These are phyloP conservation scores for Capitella teleta DNA, from an alignment of 1,140 invertebrate species.

Conservation along the genomic window DNA sequence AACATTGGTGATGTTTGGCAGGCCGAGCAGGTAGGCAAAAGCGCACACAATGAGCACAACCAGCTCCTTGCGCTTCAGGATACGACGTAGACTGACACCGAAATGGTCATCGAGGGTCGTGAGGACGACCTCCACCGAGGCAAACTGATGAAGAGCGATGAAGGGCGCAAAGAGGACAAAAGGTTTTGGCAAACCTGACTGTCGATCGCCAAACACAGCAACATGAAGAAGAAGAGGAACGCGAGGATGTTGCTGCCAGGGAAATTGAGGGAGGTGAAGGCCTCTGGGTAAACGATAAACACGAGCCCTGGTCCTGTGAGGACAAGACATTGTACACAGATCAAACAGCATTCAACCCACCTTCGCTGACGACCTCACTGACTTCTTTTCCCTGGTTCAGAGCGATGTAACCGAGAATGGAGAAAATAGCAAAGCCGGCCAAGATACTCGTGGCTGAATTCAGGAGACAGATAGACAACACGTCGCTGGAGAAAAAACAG, in stretches of 20 bases:
- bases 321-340: neutral
- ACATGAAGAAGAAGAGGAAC: constrained; percentile 38
- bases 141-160: constrained; percentile 42
- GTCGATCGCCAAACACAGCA: constrained; percentile 57
- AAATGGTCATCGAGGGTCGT: constrained; percentile 85
- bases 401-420: constrained; percentile 34
- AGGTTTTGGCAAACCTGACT: constrained; percentile 54
- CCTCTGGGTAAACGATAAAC: constrained; percentile 38
- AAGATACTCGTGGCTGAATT: constrained; percentile 34
- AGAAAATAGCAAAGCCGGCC: constrained; percentile 38
- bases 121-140: constrained; percentile 80
- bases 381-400: constrained; percentile 26
- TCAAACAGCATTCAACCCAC: constrained; percentile 12
- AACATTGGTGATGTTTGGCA: constrained; percentile 73
- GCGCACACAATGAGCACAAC: constrained; percentile 70
- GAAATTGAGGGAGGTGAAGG: constrained; percentile 27
- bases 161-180: neutral
- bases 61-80: constrained; percentile 72
- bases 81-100: constrained; percentile 65
- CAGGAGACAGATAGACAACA: constrained; percentile 13
- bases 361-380: constrained; percentile 30
- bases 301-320: constrained; percentile 34
- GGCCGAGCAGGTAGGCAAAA: constrained; percentile 67
- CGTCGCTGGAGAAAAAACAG: constrained; percentile 6
- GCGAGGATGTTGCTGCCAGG: constrained; percentile 31